Evolutionary conservation across 2,797 vertebrate genomes (phyloP), one percentile per base, ranked within the genome.

Genomic region (Tiaroga cobitis): DNA sequence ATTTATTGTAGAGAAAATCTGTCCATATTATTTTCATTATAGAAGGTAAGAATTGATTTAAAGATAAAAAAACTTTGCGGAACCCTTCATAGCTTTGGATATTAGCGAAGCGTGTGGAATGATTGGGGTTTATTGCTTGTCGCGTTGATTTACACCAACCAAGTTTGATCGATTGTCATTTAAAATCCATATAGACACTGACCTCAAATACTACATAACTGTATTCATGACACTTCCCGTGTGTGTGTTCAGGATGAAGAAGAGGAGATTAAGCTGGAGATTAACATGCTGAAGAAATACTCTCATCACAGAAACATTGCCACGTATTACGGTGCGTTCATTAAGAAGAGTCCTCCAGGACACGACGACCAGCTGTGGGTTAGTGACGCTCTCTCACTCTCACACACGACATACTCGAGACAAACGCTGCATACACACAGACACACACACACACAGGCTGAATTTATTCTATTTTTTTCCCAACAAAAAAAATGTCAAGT

Each of bases 271-370:
- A 99, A 99, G 94, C 94, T 99, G 95, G 98, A 99, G 93, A 99
- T 99, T 91, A 99, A 99, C 92, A 99, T 99, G 98, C 93, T 99
- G 90, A 99, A 99, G 95, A 99, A 99, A 90, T 99, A 99, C 79
- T 99, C 98, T 63, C 98, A 99, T 92, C 98, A 99, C 91, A 96
- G 98, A 93, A 99, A 99, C 91, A 99, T 99, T 39, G 98, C 98
- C 90, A 99, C 98, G 29, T 99, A 99, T 43, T 99, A 99, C 0
- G 98, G 98, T 92, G 98, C 98, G 92, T 99, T 99, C 92, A 98
- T 99, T 93, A 99, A 99, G 92, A 99, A 99, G 89, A 99, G 98
- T 90, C 98, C 97, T 15, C 98, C 98, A 1, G 98, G 98, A 51
- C 97, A 99, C 3, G 98, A 99, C 4, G 98, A 99, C 93, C 98